Evolutionary conservation across 2,113 vertebrate species (phyloP).

Genomic region (Damaliscus lunatus): DNA sequence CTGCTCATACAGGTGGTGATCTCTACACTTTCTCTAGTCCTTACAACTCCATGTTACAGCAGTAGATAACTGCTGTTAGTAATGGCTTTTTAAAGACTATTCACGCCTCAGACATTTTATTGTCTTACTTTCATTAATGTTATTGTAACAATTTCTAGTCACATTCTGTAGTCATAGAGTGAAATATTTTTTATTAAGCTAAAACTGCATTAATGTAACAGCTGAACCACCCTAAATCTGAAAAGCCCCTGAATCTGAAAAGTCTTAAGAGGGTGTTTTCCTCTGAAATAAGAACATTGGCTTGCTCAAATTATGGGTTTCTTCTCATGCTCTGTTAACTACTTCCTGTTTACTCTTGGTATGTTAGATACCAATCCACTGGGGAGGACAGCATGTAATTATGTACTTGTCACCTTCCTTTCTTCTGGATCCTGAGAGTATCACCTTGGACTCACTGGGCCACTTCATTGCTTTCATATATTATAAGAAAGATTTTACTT

Average conservation of each 20-base stretch:
- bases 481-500: background rate
- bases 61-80: background rate
- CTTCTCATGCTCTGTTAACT: background rate
- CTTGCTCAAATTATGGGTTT: background rate
- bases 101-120: background rate
- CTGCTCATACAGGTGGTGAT: background rate
- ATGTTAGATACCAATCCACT: background rate
- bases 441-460: background rate
- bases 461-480: background rate
- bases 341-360: background rate
- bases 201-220: background rate
- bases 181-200: constrained; percentile 33
- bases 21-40: background rate
- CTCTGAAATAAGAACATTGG: background rate
- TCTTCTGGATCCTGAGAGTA: background rate
- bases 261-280: background rate
- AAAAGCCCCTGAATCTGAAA: background rate
- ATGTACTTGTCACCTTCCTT: background rate
- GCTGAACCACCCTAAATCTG: background rate
- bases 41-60: background rate
- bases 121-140: background rate
- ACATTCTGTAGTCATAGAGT: background rate
- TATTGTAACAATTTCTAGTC: constrained; percentile 19
- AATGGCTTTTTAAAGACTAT: background rate
- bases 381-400: background rate